Conservation (phyloP, 2,113 vertebrate genomes). For the Prionailurus bengalensis region DNA sequence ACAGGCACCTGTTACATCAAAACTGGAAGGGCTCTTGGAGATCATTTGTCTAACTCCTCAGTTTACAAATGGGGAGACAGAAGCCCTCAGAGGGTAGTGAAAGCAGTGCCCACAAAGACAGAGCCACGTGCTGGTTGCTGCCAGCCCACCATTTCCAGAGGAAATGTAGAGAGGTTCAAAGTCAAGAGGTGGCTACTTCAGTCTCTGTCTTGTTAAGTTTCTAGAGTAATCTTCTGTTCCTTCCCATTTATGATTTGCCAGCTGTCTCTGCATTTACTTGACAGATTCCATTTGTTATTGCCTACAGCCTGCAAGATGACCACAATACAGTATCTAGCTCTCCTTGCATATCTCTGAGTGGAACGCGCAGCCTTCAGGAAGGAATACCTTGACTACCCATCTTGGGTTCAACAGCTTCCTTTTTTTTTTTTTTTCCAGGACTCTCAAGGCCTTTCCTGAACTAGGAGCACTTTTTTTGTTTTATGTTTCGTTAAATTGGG, state of each 20-base stretch:
- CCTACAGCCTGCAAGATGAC: background rate
- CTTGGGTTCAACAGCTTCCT: background rate
- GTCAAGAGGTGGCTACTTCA: background rate
- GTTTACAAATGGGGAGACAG: background rate
- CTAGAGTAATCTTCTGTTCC: background rate
- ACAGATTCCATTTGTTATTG: background rate
- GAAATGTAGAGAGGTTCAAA: background rate
- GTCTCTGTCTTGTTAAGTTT: background rate
- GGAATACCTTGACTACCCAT: background rate
- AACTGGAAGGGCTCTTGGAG: background rate
- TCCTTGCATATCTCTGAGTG: background rate
- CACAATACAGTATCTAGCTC: background rate
- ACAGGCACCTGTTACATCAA: background rate
- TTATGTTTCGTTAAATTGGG: constrained; percentile 32
- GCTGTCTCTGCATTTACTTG: background rate
- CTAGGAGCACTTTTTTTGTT: background rate
- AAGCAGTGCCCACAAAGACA: background rate
- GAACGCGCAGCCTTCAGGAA: background rate
- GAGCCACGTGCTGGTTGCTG: background rate
- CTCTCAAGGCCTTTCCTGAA: background rate
- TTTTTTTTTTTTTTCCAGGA: background rate
- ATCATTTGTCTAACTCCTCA: constrained; percentile 20
- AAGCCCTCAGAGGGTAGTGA: background rate
- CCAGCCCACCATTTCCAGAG: constrained; percentile 1
- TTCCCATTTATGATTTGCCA: background rate